Evolutionary conservation across 2,797 vertebrate species (phyloP).

Genomic region (Percopsis omiscomaycus): DNA sequence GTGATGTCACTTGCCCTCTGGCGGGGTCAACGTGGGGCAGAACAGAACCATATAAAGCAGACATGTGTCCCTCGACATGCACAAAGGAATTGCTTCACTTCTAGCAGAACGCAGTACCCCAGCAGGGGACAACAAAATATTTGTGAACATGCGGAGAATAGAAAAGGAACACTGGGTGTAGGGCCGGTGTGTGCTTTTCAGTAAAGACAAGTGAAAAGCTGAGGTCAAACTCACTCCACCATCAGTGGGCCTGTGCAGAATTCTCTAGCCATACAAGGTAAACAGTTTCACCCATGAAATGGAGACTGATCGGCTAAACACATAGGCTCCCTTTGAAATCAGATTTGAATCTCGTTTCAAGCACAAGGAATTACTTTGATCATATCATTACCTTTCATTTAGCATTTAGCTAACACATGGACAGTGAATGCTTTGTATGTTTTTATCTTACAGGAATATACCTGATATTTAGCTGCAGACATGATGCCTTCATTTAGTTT

Average conservation of each 20-base stretch:
- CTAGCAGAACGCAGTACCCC: constrained; percentile 1
- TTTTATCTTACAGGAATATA: constrained; percentile 22
- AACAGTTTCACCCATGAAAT: constrained; percentile 43
- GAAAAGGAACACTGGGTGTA: constrained; percentile 13
- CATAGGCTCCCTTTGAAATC: constrained; percentile 50
- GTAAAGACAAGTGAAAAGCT: constrained; percentile 32
- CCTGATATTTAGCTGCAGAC: constrained; percentile 25
- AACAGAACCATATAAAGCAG: constrained; percentile 4
- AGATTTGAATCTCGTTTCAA: constrained; percentile 45
- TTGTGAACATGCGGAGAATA: constrained; percentile 20
- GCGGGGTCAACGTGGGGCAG: constrained; percentile 27
- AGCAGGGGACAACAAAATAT: background rate
- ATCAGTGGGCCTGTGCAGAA: constrained; percentile 42
- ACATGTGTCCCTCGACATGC: constrained; percentile 23
- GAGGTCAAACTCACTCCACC: constrained; percentile 25
- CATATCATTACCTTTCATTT: constrained; percentile 39
- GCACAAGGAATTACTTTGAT: constrained; percentile 41
- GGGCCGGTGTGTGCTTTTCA: constrained; percentile 18
- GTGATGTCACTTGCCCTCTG: constrained; percentile 18
- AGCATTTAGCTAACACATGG: background rate
- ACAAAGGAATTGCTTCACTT: constrained; percentile 17
- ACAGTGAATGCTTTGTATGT: background rate
- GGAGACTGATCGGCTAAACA: constrained; percentile 51
- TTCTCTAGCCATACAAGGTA: constrained; percentile 57
- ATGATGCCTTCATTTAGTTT: background rate